Base-by-base conservation (phyloP, 2,888 invertebrate species). In the Ectropis crepuscularia region DNA sequence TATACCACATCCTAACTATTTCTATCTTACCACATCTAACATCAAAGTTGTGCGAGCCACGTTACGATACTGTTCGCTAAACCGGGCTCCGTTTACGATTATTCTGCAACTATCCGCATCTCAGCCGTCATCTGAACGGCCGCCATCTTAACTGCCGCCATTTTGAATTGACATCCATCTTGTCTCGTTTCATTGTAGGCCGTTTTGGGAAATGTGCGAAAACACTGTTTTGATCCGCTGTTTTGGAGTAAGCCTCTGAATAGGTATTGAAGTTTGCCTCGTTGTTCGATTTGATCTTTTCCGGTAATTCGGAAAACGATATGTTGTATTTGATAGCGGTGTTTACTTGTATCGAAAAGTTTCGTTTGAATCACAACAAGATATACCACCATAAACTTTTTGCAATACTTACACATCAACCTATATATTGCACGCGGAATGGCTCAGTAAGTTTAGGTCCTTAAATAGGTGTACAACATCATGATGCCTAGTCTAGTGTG, bases 41-140 rank as follows among this genome's bases (percentile, higher is more conserved):
- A 57, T 63, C 62, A 70, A 68, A 71, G 69, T 75, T 69, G 72
- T 63, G 67, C 71, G 70, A 71, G 75, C 76, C 70, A 73, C 77
- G 81, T 69, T 76, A 76, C 73, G 75, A 84, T 82, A 86, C 82
- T 80, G 82, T 80, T 72, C 74, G 78, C 78, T 81, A 81, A 82
- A 78, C 75, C 77, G 76, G 73, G 79, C 78, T 75, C 80, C 74
- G 75, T 69, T 73, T 57, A 70, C 53, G 68, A 70, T 66, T 69
- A 68, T 61, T 61, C 60, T 61, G 69, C 63, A 50, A 67, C 65
- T 68, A 62, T 53, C 61, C 65, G 67, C 67, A 59, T 53, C 43
- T 45, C 43, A 9, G 43, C 43, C 53, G 53, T 45, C 53, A 53
- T 43, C 43, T 37, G 28, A 65, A 57, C 66, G 58, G 63, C 41